These are phyloP conservation scores for Seriola dumerili DNA, from an alignment of 2,113 vertebrate species.

Conservation along the genomic window DNA sequence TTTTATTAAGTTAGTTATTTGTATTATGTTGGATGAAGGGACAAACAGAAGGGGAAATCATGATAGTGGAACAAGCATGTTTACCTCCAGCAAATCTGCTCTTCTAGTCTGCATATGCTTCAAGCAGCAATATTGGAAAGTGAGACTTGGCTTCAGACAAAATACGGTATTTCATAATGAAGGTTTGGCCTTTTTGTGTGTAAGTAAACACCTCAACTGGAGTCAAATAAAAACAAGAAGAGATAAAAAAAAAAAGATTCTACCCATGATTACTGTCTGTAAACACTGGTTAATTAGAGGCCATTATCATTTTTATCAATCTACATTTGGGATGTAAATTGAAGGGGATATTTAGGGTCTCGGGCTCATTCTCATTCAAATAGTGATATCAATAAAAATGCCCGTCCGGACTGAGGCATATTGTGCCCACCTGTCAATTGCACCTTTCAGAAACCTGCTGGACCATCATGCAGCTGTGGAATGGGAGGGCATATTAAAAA, in stretches of 20 bases:
- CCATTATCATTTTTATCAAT: conserved; percentile 27
- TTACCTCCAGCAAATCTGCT: not conserved
- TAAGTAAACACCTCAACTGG: not conserved
- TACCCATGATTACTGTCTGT: not conserved
- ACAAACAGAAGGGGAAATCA: not conserved
- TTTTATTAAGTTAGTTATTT: not conserved
- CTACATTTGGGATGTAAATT: conserved; percentile 46
- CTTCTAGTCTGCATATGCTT: not conserved
- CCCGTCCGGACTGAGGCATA: conserved; percentile 21
- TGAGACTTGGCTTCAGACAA: not conserved
- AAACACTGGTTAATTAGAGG: conserved; percentile 16
- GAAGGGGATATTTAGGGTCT: conserved; percentile 3
- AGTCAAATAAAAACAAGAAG: not conserved
- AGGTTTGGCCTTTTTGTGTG: not conserved
- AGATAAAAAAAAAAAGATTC: not conserved
- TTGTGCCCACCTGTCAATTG: conserved; percentile 67
- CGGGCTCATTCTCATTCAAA: conserved; percentile 50
- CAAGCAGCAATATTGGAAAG: not conserved
- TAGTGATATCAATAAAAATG: conserved; percentile 53
- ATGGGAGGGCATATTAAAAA: conserved; percentile 75
- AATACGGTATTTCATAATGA: not conserved
- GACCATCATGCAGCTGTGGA: conserved; percentile 57
- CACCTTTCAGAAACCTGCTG: conserved; percentile 63
- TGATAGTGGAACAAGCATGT: not conserved
- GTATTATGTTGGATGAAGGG: not conserved